Evolutionary conservation across 1,140 invertebrate species (phyloP), one percentile per base, ranked within the genome.

Genomic region (Eupeodes corollae): DNA sequence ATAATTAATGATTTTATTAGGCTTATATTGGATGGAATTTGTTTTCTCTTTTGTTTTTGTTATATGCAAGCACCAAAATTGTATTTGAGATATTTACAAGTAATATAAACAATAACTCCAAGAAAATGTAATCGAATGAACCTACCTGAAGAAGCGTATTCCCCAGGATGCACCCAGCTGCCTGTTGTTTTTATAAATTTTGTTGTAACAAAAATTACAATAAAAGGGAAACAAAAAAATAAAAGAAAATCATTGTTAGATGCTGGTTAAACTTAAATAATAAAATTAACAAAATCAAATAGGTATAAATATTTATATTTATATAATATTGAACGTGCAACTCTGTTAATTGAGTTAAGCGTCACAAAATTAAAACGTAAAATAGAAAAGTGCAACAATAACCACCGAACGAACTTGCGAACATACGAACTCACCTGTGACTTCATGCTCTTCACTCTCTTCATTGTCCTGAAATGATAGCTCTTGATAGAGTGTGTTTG

Each of bases 91-190:
- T 65, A 65, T 65, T 65, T 65, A 65, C 62, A 65, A 56, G 62
- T 65, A 52, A 65, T 63, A 65, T 65, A 65, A 52, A 66, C 59
- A 61, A 66, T 59, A n/a, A n/a, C n/a, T 53, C 59, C 62, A 59
- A 62, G 65, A 55, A 65, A 58, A 55, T 10, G 3, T 6, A 37
- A 11, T 5, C 35, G 13, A 48, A 57, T 61, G 76, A 75, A 74
- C 70, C 73, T 83, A 98, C 94, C 93, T 75, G 93, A 94, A 49
- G 92, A 96, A 34, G 94, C 92, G 76, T 96, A 98, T 75, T 98
- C 94, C 63, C 91, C 93, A 59, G 93, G 94, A 78, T 98, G 92
- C 51, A 98, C 92, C 84, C 89, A 91, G 68, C 88, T 88, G 62
- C 94, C 93, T 95, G 72, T 49, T 48, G 40, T 51, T 26, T 26